Base-by-base conservation (phyloP, 2,113 vertebrate species). In the Phaetusa simplex region DNA sequence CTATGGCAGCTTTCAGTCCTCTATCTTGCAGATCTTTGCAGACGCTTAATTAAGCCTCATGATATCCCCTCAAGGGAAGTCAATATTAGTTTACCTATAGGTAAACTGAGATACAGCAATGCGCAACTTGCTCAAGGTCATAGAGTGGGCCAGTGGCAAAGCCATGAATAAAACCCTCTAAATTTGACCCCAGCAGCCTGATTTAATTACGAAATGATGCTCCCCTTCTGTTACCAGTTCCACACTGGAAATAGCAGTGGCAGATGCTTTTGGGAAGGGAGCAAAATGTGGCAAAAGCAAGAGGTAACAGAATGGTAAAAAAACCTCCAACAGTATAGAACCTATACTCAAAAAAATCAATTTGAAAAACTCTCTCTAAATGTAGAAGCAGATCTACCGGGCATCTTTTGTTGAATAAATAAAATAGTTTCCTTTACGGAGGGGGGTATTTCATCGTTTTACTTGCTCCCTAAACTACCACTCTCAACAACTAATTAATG, bases 31-130 rank as follows among this genome's bases (percentile, higher is more conserved):
- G 71, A 93, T 80, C 89, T 94, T 93, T 78, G 55, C 84, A 95
- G 82, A 88, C 7, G 3, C 95, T 95, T 95, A 96, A 97, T 96
- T 95, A 97, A 95, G 93, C 58, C 78, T 91, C 89, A 82, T 42
- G 78, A 95, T 94, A 90, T n/a, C 84, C 84, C 71, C 91, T 88
- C 88, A 89, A 93, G 93, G 93, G 94, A 97, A 93, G 96, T 97
- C 97, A 97, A 94, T 97, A 97, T 96, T 96, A 94, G 94, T 97
- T 96, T 94, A 94, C 93, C 85, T 96, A 94, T 24, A 94, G 93
- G 95, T 96, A 96, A 97, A 97, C 86, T 96, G 95, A 95, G 94
- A 95, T 97, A 96, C 38, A 97, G 84, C 79, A 96, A 95, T 88
- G 93, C 0, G 0, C 88, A 95, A 96, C 96, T 95, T 93, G 74